These are phyloP conservation scores for Latheticus oryzae DNA, from an alignment of 2,888 invertebrate species.

Conservation along the genomic window DNA sequence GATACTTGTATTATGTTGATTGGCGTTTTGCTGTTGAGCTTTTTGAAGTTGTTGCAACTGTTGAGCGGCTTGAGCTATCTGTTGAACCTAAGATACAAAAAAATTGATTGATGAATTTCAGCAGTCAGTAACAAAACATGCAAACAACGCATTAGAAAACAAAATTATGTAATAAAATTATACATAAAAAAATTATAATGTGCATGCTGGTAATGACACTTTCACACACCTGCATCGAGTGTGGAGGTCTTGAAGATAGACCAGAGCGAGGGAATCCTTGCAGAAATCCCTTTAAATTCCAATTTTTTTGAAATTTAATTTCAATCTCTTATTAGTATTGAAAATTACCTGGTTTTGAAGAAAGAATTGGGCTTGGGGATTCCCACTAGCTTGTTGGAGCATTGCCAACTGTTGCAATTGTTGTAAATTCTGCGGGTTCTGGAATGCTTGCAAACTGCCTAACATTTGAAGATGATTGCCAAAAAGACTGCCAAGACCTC, in stretches of 20 bases:
- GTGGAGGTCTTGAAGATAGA: slow-evolving; percentile 65
- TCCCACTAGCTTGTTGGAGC: slow-evolving; percentile 69
- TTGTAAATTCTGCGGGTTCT: slow-evolving; percentile 74
- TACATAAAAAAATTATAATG: slow-evolving; percentile 33
- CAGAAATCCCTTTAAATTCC: slow-evolving; percentile 65
- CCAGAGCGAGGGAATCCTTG: slow-evolving; percentile 66
- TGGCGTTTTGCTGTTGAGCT: slow-evolving; percentile 63
- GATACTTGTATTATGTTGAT: slow-evolving; percentile 62
- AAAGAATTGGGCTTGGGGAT: slow-evolving; percentile 78
- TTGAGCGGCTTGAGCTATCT: slow-evolving; percentile 87
- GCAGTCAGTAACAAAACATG: slow-evolving; percentile 49
- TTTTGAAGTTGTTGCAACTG: slow-evolving; percentile 85
- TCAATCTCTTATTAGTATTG: too few relatives aligned
- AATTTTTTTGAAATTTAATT: slow-evolving; percentile 22
- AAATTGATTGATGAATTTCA: slow-evolving; percentile 33
- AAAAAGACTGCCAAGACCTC: slow-evolving; percentile 63
- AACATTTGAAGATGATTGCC: slow-evolving; percentile 64
- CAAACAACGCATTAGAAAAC: slow-evolving; percentile 58
- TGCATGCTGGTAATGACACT: slow-evolving; percentile 30
- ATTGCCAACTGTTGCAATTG: slow-evolving; percentile 75
- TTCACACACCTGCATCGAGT: slow-evolving; percentile 67
- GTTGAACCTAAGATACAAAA: slow-evolving; percentile 74
- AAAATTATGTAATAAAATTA: slow-evolving; percentile 37
- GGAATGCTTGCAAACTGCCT: slow-evolving; percentile 68
- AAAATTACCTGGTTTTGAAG: slow-evolving; percentile 82